phyloP scores from a whole-genome alignment of 2,888 invertebrate genomes.

The Eubasilissa splendida region DNA sequence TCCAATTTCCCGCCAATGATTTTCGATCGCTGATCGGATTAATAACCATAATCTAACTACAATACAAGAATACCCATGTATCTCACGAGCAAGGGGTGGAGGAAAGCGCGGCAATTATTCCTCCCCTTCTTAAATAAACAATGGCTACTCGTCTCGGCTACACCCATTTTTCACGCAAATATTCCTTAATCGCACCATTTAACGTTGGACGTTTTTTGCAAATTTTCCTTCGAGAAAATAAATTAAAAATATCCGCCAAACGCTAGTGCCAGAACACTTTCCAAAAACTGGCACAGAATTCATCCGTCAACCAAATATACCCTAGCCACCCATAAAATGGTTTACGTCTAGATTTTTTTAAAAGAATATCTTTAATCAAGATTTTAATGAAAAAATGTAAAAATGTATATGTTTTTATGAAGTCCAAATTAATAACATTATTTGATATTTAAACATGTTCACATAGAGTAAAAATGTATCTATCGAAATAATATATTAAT shows the following conservation, averaged over 20 bases:
- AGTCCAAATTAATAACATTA: no score
- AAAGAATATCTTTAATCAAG: no score
- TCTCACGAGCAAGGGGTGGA: background rate
- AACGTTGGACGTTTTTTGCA: constrained; percentile 26
- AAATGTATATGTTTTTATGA: no score
- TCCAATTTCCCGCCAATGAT: background rate
- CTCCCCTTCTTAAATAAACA: background rate
- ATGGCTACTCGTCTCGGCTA: background rate
- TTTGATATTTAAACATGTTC: no score
- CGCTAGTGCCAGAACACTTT: background rate
- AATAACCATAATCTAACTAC: constrained; percentile 36
- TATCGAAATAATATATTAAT: no score
- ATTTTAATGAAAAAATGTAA: no score
- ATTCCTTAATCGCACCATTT: constrained; percentile 4
- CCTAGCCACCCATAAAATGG: no score
- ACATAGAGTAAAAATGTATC: no score
- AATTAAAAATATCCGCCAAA: no score
- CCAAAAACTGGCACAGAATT: no score
- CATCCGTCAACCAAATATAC: no score
- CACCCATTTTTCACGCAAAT: constrained; percentile 20
- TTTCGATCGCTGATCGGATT: constrained; percentile 8
- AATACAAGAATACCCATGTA: constrained; percentile 5
- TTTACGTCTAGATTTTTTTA: no score
- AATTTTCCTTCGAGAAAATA: background rate
- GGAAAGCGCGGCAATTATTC: background rate